Conservation (phyloP, 2,888 invertebrate genomes). For the Polietes domitor region DNA sequence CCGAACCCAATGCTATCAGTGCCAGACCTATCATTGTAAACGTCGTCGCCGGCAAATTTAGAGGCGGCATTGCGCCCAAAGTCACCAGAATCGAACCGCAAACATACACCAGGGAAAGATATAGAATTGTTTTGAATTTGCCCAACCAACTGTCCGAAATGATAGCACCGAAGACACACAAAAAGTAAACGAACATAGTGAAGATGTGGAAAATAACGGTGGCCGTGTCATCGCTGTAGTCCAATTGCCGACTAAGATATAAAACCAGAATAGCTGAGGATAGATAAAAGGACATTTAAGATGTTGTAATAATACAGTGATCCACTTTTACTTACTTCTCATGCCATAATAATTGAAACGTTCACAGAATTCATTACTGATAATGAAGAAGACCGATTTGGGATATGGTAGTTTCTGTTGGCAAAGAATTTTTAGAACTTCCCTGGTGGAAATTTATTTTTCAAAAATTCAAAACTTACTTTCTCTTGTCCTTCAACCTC, state of each 20-base stretch:
- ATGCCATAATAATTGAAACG: constrained; percentile 97
- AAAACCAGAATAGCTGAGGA: constrained; percentile 87
- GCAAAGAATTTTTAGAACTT: not conserved
- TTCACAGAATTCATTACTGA: constrained; percentile 97
- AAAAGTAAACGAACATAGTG: constrained; percentile 88
- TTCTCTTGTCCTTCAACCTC: constrained; percentile 77
- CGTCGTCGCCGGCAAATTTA: constrained; percentile 81
- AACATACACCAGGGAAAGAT: constrained; percentile 87
- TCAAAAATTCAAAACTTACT: constrained; percentile 66
- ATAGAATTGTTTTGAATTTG: constrained; percentile 89
- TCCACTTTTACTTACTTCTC: constrained; percentile 87
- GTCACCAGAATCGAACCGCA: constrained; percentile 86
- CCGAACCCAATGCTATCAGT: constrained; percentile 88
- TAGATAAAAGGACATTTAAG: not conserved
- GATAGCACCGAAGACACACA: constrained; percentile 89
- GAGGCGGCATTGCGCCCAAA: constrained; percentile 82
- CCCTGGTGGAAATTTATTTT: too few relatives aligned
- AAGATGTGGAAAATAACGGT: constrained; percentile 89
- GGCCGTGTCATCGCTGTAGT: constrained; percentile 84
- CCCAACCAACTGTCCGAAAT: constrained; percentile 90
- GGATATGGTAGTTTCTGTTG: constrained; percentile 82
- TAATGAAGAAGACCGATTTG: constrained; percentile 92
- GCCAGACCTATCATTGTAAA: constrained; percentile 86
- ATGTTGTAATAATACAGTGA: too few relatives aligned
- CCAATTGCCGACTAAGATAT: constrained; percentile 86